Percentiles rank a stretch among this genome's conserved stretches.
Conservation (phyloP, 2,888 invertebrate species). For the Habrosyne pyritoides region DNA sequence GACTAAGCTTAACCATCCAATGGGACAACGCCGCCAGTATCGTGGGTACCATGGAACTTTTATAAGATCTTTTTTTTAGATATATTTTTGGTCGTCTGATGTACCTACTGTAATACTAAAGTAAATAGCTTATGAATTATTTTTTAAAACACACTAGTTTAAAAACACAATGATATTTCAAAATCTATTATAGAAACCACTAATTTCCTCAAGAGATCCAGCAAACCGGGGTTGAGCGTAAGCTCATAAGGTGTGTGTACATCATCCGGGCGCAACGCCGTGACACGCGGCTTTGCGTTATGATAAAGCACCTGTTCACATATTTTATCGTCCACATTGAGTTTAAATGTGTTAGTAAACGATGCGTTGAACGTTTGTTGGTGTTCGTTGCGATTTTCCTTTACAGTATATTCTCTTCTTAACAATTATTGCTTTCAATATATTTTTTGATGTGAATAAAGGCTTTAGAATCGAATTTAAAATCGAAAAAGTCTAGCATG, state of each 20-base stretch:
- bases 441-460: background rate
- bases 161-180: constrained; percentile 32
- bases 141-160: too few species aligned
- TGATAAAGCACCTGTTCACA: constrained; percentile 80
- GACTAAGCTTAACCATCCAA: too few species aligned
- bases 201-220: constrained; percentile 60
- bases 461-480: too few species aligned
- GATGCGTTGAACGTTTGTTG: constrained; percentile 49
- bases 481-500: too few species aligned
- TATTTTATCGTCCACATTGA: constrained; percentile 74
- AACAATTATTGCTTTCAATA: background rate
- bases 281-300: constrained; percentile 75
- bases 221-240: constrained; percentile 50
- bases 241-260: constrained; percentile 74
- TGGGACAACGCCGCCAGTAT: too few species aligned
- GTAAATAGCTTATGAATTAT: too few species aligned
- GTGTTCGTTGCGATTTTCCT: constrained; percentile 31
- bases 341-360: constrained; percentile 63
- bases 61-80: too few species aligned
- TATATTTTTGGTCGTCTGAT: too few species aligned
- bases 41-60: too few species aligned
- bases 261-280: constrained; percentile 64
- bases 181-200: constrained; percentile 66
- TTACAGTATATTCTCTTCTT: background rate
- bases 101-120: too few species aligned